phyloP scores from a whole-genome alignment of 37 sponge, comb jelly and placozoan species.

The Bolinopsis microptera region DNA sequence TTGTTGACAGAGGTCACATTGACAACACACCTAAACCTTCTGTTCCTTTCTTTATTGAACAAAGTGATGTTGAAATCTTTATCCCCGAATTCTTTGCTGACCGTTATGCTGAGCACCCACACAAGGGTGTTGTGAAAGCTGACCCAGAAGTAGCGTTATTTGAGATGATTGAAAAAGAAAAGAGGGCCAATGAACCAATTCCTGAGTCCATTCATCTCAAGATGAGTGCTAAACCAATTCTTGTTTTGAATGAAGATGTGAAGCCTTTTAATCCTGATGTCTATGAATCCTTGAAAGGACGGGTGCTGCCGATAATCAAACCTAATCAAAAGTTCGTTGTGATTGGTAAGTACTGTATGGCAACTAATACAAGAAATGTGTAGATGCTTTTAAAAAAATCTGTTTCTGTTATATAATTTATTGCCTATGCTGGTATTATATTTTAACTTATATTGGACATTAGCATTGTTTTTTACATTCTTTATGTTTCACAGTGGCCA shows the following conservation, averaged over 20 bases:
- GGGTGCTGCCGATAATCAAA: conserved; percentile 8
- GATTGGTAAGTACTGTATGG: conserved; percentile 26
- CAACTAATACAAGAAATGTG: no score
- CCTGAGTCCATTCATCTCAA: conserved; percentile 1
- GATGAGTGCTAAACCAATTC: background rate
- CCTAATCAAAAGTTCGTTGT: conserved; percentile 1
- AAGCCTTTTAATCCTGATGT: background rate
- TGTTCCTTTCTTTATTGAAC: background rate
- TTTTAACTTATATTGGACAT: no score
- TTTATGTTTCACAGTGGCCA: no score
- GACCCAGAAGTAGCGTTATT: conserved; percentile 20
- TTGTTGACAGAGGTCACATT: conserved; percentile 45
- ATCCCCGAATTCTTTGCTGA: conserved; percentile 30
- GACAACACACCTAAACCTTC: conserved; percentile 19
- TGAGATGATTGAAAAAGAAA: background rate
- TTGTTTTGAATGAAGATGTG: background rate
- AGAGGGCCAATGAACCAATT: background rate
- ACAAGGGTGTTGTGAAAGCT: background rate
- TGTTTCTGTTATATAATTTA: no score
- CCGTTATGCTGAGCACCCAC: conserved; percentile 35
- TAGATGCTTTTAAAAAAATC: no score
- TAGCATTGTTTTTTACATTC: no score
- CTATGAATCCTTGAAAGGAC: conserved; percentile 12
- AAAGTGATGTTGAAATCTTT: conserved; percentile 25
- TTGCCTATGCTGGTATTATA: no score